Percentiles rank a stretch among this genome's conserved stretches.
These are phyloP conservation scores for Callospermophilus lateralis DNA, from an alignment of 2,113 vertebrate genomes.

Conservation along the genomic window DNA sequence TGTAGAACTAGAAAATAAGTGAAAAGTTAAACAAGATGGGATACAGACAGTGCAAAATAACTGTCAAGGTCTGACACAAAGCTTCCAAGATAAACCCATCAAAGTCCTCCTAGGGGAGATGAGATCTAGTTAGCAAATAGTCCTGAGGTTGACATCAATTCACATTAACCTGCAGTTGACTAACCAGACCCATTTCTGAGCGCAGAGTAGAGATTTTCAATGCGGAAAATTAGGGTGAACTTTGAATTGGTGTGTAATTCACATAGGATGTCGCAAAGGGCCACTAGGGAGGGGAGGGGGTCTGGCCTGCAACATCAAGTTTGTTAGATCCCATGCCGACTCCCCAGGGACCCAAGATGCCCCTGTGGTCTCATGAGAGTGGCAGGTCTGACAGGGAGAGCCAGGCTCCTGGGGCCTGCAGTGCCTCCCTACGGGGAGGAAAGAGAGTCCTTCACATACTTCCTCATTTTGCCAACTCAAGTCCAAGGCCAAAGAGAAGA, in stretches of 20 bases:
- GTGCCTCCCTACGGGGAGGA: neutral
- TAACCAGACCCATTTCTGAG: neutral
- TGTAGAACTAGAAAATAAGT: constrained; percentile 21
- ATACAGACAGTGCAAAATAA: neutral
- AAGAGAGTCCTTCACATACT: neutral
- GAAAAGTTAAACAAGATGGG: neutral
- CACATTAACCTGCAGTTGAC: neutral
- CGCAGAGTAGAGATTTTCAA: neutral
- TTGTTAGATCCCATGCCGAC: too few relatives aligned
- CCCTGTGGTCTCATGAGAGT: neutral
- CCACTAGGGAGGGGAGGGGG: neutral
- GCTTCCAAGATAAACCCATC: neutral
- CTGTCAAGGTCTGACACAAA: neutral
- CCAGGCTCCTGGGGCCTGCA: neutral
- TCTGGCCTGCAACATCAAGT: neutral
- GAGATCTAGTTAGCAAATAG: neutral
- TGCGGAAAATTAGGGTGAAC: neutral
- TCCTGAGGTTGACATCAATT: neutral
- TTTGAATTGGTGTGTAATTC: rapidly evolving
- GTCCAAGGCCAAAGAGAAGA: neutral
- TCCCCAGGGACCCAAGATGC: too few relatives aligned
- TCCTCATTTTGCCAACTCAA: constrained; percentile 28
- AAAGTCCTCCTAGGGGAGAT: neutral
- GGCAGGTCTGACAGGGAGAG: neutral
- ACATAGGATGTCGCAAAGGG: neutral